phyloP scores from a whole-genome alignment of 2,797 vertebrate species.

The Propithecus deckenii region DNA sequence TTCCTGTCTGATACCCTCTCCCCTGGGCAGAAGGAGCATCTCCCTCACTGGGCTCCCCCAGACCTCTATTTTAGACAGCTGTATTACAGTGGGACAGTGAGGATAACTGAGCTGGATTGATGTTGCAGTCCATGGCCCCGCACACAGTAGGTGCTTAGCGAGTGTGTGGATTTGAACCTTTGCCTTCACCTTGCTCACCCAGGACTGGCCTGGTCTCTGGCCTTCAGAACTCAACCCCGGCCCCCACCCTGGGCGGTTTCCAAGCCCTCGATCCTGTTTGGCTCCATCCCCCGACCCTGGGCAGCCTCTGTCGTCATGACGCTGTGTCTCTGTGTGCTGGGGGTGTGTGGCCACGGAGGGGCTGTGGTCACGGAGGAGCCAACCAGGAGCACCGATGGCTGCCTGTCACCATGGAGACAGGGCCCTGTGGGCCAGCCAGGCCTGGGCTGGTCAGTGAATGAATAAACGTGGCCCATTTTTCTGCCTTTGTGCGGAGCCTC shows the following conservation, averaged over 20 bases:
- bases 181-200: neutral
- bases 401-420: conserved; percentile 83
- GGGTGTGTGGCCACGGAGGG: conserved; percentile 22
- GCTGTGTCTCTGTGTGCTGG: conserved; percentile 23
- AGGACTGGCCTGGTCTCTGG: neutral
- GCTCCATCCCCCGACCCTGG: neutral
- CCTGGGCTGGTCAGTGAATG: conserved; percentile 83
- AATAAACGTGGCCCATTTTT: conserved; percentile 85
- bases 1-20: neutral
- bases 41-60: neutral
- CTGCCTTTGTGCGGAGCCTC: conserved; percentile 83
- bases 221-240: neutral
- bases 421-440: conserved; percentile 76
- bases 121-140: accelerated
- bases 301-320: neutral
- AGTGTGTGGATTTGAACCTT: neutral
- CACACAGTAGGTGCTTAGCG: neutral
- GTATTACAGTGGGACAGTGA: neutral
- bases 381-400: conserved; percentile 56
- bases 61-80: neutral
- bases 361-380: conserved; percentile 73
- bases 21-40: neutral
- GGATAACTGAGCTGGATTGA: too few species aligned
- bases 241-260: neutral
- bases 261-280: neutral